Base-by-base conservation (phyloP, 2,888 invertebrate species). In the Trypoxylon attenuatum region DNA sequence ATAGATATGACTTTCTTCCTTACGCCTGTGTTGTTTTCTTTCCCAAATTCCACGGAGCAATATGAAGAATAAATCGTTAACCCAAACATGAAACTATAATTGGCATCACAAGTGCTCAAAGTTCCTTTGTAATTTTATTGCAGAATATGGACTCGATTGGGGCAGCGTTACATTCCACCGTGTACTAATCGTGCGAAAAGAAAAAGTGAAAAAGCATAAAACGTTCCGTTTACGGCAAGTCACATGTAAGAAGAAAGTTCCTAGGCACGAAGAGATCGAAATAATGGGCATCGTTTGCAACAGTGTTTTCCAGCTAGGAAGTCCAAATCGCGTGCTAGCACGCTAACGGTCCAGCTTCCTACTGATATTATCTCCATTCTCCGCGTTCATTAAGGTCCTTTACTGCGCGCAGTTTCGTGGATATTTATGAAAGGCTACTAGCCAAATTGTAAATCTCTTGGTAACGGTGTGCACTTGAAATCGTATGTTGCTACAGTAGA, bases 271-370 rank as follows among this genome's bases (percentile, higher is more conserved):
- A 22, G 5, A 10, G 10, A 16, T 18, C 25, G 13, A n/a, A 27
- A n/a, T 61, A 61, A 61, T 56, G 29, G 42, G 10, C 25, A n/a
- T 25, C n/a, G 41, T 54, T 60, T 60, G 49, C 39, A 53, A 49
- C 47, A 22, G 38, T 23, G 23, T 39, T 10, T n/a, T 18, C n/a
- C 5, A 29, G 5, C 29, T 2, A 22, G 13, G 3, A 15, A n/a
- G 47, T 10, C 5, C 13, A 5, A 16, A 8, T 19, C n/a, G 29
- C 19, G 8, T 8, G 13, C 23, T 23, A 54, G n/a, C 49, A 43
- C 21, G 23, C 15, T 19, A 23, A 54, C 41, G 51, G 18, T 33
- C 39, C 23, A 22, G 46, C 29, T 56, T 41, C 41, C 41, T 23
- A 41, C 23, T 39, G 39, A 51, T 51, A 16, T 16, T 39, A 27